A percentile compares a stretch with the other conserved stretches of the same genome.
phyloP scores from a whole-genome alignment of 2,797 vertebrate genomes.

The Malurus leucopterus region DNA sequence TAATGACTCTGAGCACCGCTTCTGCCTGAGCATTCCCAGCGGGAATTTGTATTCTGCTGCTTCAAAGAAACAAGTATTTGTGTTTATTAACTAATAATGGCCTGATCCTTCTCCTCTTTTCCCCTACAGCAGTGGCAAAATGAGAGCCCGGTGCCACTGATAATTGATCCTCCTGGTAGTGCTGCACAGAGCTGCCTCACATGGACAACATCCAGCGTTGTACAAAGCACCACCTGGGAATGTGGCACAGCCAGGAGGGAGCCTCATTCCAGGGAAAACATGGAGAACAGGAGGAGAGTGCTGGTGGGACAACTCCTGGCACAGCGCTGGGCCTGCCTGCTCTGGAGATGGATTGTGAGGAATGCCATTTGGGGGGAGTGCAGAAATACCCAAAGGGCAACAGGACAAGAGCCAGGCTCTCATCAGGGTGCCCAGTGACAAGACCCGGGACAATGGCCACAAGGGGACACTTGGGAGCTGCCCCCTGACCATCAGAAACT shows the following conservation, averaged over 20 bases:
- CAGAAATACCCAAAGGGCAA: background rate
- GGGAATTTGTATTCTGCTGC: background rate
- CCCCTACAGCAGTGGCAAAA: background rate
- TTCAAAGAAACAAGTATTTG: background rate
- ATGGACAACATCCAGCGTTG: background rate
- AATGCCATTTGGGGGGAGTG: too few species aligned
- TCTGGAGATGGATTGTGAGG: background rate
- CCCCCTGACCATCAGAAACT: background rate
- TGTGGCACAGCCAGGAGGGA: background rate
- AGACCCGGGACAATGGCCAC: background rate
- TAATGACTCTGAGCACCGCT: background rate
- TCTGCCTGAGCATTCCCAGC: background rate
- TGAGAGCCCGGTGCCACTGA: background rate
- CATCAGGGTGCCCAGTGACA: background rate
- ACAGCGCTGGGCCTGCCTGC: background rate
- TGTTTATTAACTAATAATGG: conserved; percentile 16
- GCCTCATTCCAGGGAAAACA: accelerated
- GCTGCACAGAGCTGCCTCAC: background rate
- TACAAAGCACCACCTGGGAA: background rate
- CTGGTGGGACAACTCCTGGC: background rate
- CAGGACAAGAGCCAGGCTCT: background rate
- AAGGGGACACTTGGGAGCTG: background rate
- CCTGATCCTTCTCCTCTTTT: background rate
- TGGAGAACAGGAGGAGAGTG: background rate
- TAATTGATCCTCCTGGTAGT: background rate